Evolutionary conservation across 2,797 vertebrate genomes (phyloP).

Genomic region (Melanotaenia maccullochi): DNA sequence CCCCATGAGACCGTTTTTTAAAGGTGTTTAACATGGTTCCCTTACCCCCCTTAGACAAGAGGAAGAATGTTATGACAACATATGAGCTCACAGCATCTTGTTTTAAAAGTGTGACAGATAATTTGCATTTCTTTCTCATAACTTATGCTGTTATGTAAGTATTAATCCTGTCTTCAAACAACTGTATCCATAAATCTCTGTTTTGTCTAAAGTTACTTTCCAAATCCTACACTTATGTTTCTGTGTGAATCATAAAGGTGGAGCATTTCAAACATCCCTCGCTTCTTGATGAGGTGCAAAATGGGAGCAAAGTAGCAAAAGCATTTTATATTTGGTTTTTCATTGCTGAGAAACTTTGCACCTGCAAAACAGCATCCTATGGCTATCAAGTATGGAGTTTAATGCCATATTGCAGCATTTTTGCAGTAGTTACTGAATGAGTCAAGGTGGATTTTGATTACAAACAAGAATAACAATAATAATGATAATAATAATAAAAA

Average conservation of each 20-base stretch:
- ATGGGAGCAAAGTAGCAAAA: constrained; percentile 16
- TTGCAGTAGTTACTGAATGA: not conserved
- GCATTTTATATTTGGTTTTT: constrained; percentile 16
- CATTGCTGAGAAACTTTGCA: constrained; percentile 17
- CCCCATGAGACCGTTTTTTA: constrained; percentile 13
- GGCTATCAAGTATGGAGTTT: not conserved
- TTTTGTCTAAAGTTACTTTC: not conserved
- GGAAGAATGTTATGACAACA: not conserved
- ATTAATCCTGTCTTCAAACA: not conserved
- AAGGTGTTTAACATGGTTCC: constrained; percentile 10
- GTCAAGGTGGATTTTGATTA: not conserved
- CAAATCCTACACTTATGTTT: not conserved
- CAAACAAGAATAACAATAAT: not conserved
- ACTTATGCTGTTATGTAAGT: constrained; percentile 3
- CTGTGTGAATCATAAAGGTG: not conserved
- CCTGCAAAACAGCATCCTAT: constrained; percentile 23
- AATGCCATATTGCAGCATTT: constrained; percentile 11
- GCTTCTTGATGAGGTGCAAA: constrained; percentile 25
- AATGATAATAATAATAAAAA: not conserved
- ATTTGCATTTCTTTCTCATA: not conserved
- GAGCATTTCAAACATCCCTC: constrained; percentile 3
- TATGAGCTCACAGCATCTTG: not conserved
- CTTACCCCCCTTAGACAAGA: not conserved
- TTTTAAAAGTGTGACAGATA: not conserved
- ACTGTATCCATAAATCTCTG: not conserved